These are phyloP conservation scores for Megaleporinus macrocephalus DNA, from an alignment of 2,113 vertebrate genomes.

Conservation along the genomic window DNA sequence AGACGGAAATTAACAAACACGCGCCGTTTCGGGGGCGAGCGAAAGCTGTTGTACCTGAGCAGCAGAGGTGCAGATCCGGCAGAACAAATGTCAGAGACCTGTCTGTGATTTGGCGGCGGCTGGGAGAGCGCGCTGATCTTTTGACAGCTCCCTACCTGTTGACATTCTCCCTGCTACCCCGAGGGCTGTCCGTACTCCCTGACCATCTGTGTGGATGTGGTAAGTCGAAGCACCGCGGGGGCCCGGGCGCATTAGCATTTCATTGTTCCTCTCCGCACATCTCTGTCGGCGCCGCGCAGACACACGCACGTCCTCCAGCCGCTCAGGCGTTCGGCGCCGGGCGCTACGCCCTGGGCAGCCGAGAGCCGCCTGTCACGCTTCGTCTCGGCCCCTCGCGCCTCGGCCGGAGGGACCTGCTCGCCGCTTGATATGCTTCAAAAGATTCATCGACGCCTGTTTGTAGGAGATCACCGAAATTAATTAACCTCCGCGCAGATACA, in stretches of 20 bases:
- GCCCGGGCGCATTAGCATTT: constrained; percentile 49
- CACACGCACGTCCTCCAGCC: constrained; percentile 30
- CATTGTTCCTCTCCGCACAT: constrained; percentile 39
- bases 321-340: constrained; percentile 46
- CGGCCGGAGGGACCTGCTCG: constrained; percentile 14
- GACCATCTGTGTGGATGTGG: constrained; percentile 56
- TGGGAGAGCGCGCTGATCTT: constrained; percentile 38
- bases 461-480: constrained; percentile 33
- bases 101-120: constrained; percentile 22
- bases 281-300: constrained; percentile 18
- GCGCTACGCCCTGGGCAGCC: constrained; percentile 38
- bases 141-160: constrained; percentile 56
- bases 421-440: constrained; percentile 42
- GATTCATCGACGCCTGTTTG: constrained; percentile 25
- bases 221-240: constrained; percentile 42
- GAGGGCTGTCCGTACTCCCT: constrained; percentile 48
- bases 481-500: constrained; percentile 9
- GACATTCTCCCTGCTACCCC: constrained; percentile 44
- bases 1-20: neutral
- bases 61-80: constrained; percentile 1
- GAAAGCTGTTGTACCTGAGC: neutral
- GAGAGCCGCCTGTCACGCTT: constrained; percentile 44
- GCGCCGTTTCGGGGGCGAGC: neutral
- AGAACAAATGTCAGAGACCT: constrained; percentile 39
- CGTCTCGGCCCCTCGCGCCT: constrained; percentile 24